Conservation (phyloP, 2,888 invertebrate species). For the Trisateles emortualis region DNA sequence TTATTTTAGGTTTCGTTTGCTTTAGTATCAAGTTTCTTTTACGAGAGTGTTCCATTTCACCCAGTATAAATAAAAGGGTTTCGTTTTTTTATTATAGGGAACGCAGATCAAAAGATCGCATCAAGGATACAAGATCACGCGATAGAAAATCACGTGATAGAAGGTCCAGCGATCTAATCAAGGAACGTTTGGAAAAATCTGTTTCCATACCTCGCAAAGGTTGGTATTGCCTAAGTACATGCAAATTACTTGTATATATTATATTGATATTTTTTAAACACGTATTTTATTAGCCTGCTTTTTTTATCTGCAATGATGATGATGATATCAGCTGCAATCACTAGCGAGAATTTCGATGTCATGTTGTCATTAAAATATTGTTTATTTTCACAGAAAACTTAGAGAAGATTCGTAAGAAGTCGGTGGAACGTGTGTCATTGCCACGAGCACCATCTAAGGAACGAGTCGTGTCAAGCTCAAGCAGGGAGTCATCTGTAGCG, state of each 20-base stretch:
- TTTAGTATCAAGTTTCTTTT: no score
- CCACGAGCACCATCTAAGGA: constrained; percentile 69
- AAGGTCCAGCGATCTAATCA: constrained; percentile 79
- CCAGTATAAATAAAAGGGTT: neutral
- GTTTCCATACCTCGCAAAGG: constrained; percentile 83
- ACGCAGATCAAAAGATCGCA: constrained; percentile 79
- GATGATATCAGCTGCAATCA: no score
- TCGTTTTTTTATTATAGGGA: constrained; percentile 58
- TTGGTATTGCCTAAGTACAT: no score
- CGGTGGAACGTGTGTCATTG: constrained; percentile 70
- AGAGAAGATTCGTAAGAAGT: constrained; percentile 72
- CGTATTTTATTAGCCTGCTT: no score
- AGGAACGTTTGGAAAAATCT: constrained; percentile 81
- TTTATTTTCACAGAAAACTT: constrained; percentile 71
- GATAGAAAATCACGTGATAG: constrained; percentile 84
- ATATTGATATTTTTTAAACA: no score
- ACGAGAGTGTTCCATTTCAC: no score
- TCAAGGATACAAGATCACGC: constrained; percentile 72
- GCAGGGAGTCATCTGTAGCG: constrained; percentile 79
- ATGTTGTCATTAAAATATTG: no score
- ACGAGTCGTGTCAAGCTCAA: constrained; percentile 79
- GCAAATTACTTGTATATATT: no score
- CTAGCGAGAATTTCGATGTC: no score
- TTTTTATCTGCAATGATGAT: no score
- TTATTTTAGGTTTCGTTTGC: no score